Percentiles rank a stretch among this genome's conserved stretches.
phyloP scores from a whole-genome alignment of 92 coral and sea anemone species.

The Porites divaricata region DNA sequence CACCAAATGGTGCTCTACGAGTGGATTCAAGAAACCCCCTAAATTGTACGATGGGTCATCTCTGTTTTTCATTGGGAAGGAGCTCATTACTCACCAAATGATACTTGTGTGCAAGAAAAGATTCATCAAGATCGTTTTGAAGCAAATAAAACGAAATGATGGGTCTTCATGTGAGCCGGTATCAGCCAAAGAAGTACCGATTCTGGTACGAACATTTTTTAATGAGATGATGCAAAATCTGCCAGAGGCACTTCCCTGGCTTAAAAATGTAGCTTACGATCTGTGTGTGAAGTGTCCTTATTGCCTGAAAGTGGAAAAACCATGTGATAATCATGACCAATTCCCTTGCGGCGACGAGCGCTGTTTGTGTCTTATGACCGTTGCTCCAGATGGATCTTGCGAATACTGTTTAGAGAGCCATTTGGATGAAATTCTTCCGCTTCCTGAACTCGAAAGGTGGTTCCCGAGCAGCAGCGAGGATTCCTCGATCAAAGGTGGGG shows the following conservation, averaged over 20 bases:
- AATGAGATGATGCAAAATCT: no score
- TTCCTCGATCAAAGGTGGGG: neutral
- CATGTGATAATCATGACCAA: neutral
- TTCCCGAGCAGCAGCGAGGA: neutral
- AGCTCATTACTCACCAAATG: neutral
- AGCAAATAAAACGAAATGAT: no score
- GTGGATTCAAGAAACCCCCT: no score
- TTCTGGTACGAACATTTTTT: no score
- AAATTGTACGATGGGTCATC: neutral
- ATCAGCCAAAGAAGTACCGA: no score
- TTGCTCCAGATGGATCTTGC: neutral
- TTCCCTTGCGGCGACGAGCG: neutral
- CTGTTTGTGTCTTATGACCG: neutral
- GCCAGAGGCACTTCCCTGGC: no score
- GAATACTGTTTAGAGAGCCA: neutral
- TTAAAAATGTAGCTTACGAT: no score
- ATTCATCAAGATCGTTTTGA: slow-evolving; percentile 10
- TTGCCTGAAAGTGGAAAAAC: neutral
- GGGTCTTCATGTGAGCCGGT: no score
- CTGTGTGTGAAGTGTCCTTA: no score
- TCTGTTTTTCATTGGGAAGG: neutral
- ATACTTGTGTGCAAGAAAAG: neutral
- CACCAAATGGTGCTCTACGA: no score
- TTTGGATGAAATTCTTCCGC: neutral
- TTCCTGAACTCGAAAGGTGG: neutral